These are phyloP conservation scores for Junonia oenone DNA, from an alignment of 2,888 invertebrate genomes.

Conservation along the genomic window DNA sequence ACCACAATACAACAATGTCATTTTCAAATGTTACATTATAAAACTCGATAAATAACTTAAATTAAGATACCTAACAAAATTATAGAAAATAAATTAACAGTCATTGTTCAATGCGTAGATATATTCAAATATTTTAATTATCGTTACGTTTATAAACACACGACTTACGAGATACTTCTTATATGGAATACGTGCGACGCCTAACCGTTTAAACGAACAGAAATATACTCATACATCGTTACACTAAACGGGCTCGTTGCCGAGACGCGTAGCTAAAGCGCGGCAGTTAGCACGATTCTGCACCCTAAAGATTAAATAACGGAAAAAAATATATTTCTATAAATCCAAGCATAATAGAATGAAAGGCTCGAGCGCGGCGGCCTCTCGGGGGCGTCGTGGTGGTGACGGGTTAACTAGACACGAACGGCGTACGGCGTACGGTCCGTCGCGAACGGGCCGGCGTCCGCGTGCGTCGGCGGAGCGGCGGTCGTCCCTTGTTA, in stretches of 20 bases:
- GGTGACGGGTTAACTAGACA: conserved; percentile 17
- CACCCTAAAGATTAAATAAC: conserved; percentile 69
- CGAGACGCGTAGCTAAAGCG: conserved; percentile 68
- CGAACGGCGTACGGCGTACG: conserved; percentile 14
- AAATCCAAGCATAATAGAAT: conserved; percentile 53
- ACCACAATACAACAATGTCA: conserved; percentile 50
- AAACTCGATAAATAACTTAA: conserved; percentile 74
- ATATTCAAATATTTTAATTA: conserved; percentile 61
- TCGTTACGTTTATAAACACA: conserved; percentile 65
- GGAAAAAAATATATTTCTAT: conserved; percentile 57
- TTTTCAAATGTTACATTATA: conserved; percentile 52
- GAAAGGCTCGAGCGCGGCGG: conserved; percentile 29
- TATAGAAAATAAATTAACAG: conserved; percentile 75
- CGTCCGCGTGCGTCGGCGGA: conserved; percentile 40
- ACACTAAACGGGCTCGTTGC: conserved; percentile 59
- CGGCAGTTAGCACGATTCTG: conserved; percentile 75
- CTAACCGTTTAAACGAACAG: conserved; percentile 48
- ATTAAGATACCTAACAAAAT: conserved; percentile 50
- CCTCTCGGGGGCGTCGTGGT: conserved; percentile 27
- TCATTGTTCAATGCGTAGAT: conserved; percentile 71
- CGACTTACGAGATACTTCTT: conserved; percentile 63
- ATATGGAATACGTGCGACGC: conserved; percentile 71
- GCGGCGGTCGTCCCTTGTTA: conserved; percentile 46
- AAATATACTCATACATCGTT: conserved; percentile 39
- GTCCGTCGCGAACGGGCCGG: conserved; percentile 29